phyloP scores from a whole-genome alignment of 2,113 vertebrate species.

The Atlantisia rogersi region DNA sequence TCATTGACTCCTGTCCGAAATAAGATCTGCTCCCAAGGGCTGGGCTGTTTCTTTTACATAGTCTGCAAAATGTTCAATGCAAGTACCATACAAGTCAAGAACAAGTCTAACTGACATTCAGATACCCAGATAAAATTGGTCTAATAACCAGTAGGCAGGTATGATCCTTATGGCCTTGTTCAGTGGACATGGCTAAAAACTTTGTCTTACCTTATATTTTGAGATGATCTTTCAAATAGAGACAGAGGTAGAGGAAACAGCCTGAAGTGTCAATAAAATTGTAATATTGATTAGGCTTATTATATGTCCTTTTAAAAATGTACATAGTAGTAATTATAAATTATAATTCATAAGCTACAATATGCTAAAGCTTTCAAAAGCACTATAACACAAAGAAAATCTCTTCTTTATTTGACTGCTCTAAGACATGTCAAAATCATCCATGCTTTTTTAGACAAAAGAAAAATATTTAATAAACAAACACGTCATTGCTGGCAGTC shows the following conservation, averaged over 20 bases:
- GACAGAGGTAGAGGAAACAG: neutral
- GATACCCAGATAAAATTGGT: neutral
- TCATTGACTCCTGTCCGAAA: neutral
- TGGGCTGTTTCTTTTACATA: neutral
- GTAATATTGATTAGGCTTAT: neutral
- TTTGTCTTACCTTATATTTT: neutral
- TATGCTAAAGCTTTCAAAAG: neutral
- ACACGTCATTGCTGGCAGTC: neutral
- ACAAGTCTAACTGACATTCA: neutral
- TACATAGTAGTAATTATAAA: neutral
- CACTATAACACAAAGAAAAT: neutral
- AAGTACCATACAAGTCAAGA: neutral
- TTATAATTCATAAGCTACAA: neutral
- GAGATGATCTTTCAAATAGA: neutral
- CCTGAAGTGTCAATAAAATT: neutral
- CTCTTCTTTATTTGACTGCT: neutral
- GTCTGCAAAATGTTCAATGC: neutral
- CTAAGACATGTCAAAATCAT: neutral
- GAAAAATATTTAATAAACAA: conserved; percentile 17
- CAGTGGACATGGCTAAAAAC: neutral
- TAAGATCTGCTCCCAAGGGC: neutral
- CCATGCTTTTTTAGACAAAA: neutral
- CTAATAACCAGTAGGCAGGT: neutral
- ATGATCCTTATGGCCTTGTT: neutral
- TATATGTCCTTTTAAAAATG: neutral